These are phyloP conservation scores for Ecdyonurus torrentis DNA, from an alignment of 2,888 invertebrate genomes.

Conservation along the genomic window DNA sequence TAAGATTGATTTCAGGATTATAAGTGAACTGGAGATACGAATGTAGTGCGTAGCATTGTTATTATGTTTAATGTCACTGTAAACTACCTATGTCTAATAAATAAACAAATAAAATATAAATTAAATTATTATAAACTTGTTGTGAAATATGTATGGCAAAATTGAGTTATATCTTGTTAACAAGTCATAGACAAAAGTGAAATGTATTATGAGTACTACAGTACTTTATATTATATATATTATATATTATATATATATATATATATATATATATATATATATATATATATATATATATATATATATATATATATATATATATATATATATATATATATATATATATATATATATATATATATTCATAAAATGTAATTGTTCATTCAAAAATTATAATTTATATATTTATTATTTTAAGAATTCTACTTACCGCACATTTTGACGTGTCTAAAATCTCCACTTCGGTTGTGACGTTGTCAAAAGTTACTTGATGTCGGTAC, in stretches of 20 bases:
- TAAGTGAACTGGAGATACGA: too few species aligned
- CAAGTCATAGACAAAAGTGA: too few species aligned
- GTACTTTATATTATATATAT: too few species aligned
- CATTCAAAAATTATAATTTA: background rate
- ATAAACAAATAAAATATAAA: too few species aligned
- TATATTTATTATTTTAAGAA: background rate
- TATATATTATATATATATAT: background rate
- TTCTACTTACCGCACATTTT: constrained; percentile 54
- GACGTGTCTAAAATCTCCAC: constrained; percentile 66
- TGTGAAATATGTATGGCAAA: too few species aligned
- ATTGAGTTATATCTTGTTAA: too few species aligned
- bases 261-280: background rate
- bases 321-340: background rate
- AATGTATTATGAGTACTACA: too few species aligned
- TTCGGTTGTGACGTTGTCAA: constrained; percentile 59
- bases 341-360: background rate
- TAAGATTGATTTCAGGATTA: too few species aligned
- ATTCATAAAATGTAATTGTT: background rate
- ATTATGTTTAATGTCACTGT: too few species aligned
- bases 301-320: background rate
- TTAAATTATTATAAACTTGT: too few species aligned
- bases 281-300: background rate
- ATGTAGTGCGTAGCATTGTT: too few species aligned
- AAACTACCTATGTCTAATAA: too few species aligned
- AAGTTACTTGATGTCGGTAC: constrained; percentile 59